These are phyloP conservation scores for Emydura subglobosa DNA, from an alignment of 2,113 vertebrate genomes.

Conservation along the genomic window DNA sequence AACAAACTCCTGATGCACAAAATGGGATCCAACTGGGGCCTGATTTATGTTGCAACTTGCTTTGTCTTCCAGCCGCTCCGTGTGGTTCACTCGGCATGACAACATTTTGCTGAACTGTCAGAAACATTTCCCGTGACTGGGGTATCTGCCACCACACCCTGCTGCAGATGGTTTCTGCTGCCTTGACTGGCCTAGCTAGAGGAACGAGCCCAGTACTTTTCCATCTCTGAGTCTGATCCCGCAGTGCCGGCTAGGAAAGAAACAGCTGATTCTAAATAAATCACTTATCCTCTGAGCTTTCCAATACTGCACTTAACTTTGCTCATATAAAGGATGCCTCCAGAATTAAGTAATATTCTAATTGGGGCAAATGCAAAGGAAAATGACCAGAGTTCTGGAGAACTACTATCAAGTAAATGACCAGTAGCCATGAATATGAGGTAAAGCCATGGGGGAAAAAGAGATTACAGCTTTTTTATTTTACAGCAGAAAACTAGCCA, in stretches of 20 bases:
- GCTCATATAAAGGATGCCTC: not conserved
- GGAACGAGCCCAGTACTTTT: not conserved
- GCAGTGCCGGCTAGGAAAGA: not conserved
- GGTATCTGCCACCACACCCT: constrained; percentile 48
- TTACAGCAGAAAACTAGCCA: not conserved
- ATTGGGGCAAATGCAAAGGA: not conserved
- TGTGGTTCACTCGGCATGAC: not conserved
- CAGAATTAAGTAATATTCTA: not conserved
- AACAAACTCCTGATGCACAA: not conserved
- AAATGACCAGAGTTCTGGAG: not conserved
- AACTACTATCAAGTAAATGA: not conserved
- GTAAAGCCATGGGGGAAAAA: not conserved
- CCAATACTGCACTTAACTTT: not conserved
- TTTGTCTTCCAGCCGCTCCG: not conserved
- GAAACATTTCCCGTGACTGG: constrained; percentile 41
- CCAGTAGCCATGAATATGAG: not conserved
- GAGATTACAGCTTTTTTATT: not conserved
- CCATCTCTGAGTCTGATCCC: not conserved
- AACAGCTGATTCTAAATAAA: not conserved
- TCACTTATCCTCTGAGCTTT: not conserved
- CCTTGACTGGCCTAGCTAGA: not conserved
- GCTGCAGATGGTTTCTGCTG: constrained; percentile 59
- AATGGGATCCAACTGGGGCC: not conserved
- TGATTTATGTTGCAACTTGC: not conserved
- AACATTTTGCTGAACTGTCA: constrained; percentile 55